phyloP scores from a whole-genome alignment of 37 sponge, comb jelly and placozoan genomes.

The Dysidea cf. avara region DNA sequence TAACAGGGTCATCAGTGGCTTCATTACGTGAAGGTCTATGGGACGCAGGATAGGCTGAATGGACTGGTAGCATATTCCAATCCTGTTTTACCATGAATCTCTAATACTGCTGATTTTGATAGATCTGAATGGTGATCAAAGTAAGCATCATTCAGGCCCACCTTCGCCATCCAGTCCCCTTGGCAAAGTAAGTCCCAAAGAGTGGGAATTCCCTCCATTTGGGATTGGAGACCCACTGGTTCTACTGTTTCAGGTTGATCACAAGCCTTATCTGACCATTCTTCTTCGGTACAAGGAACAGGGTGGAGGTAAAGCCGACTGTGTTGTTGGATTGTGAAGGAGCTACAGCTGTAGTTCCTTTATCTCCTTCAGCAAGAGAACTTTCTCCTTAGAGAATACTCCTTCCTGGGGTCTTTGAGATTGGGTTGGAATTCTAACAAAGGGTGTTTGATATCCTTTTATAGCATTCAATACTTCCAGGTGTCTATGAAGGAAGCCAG shows the following conservation, averaged over 20 bases:
- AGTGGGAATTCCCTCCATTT: no score
- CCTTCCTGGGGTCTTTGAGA: no score
- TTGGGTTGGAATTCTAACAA: no score
- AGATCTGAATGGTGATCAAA: not conserved
- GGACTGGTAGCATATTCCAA: no score
- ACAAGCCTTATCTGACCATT: conserved; percentile 2
- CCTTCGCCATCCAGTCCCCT: conserved; percentile 11
- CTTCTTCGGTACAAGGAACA: conserved; percentile 1
- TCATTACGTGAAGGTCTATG: not conserved
- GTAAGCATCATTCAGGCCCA: conserved; percentile 23
- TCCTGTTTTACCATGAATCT: not conserved
- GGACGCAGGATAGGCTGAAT: no score
- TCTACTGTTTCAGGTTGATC: conserved; percentile 11
- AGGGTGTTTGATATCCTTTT: no score
- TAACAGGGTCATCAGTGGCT: not conserved
- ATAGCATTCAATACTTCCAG: no score
- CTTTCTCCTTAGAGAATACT: no score
- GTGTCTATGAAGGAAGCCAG: no score
- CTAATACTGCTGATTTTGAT: not conserved
- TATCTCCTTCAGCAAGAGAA: no score
- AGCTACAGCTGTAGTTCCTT: no score
- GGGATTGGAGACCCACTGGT: not conserved
- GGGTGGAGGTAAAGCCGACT: not conserved
- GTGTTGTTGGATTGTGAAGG: not conserved
- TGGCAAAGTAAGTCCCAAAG: not conserved